Conservation (phyloP, 2,113 vertebrate species). For the Catharus fuscescens region DNA sequence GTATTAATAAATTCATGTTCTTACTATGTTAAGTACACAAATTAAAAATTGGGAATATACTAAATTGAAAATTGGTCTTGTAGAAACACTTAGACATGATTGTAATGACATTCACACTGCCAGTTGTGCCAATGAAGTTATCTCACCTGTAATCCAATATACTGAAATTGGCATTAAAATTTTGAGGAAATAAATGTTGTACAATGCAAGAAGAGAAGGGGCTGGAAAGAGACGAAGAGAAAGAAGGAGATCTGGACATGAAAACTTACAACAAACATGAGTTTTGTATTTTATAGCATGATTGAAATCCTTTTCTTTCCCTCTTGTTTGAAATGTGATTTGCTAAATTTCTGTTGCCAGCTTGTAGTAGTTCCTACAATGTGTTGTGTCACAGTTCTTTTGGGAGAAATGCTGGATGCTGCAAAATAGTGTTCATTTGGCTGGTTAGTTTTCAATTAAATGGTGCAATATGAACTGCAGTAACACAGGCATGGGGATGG, state of each 20-base stretch:
- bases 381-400: not conserved
- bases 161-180: not conserved
- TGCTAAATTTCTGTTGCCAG: not conserved
- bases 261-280: not conserved
- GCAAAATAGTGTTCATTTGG: slow-evolving; percentile 8
- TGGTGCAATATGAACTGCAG: not conserved
- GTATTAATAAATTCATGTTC: not conserved
- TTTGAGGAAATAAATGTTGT: not conserved
- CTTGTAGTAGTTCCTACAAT: not conserved
- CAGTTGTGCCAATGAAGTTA: not conserved
- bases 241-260: not conserved
- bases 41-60: not conserved
- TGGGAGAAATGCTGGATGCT: not conserved
- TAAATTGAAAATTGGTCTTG: not conserved
- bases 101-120: not conserved
- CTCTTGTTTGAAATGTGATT: not conserved
- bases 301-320: not conserved
- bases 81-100: not conserved
- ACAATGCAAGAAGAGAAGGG: not conserved
- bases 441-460: slow-evolving; percentile 39
- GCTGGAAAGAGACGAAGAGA: not conserved
- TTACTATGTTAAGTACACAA: not conserved
- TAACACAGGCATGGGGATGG: not conserved
- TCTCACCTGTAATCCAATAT: not conserved
- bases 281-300: not conserved